Base-by-base conservation (phyloP, 23 tunicate genomes). In the Trididemnum clinides region DNA sequence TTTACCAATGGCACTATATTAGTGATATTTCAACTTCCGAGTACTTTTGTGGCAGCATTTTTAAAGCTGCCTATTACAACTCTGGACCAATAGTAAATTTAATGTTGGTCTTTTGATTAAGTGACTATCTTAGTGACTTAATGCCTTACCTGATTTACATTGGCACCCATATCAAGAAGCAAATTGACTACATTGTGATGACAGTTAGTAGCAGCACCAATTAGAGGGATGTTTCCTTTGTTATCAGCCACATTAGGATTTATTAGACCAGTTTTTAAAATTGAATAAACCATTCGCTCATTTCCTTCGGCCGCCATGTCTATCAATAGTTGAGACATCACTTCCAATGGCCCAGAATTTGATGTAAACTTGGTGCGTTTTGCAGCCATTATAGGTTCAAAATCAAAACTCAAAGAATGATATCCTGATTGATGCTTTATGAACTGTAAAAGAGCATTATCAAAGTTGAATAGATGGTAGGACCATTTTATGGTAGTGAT, bases 151-250 rank as follows among this genome's bases (percentile, higher is more conserved):
- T 94, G 98, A 57, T 94, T 91, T 21, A 94, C 88, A 51, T 94
- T 86, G 0, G 94, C 98, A 50, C 98, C 98, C 80, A 82, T 74
- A 57, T 94, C 98, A 6, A 94, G 86, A 64, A 94, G 88, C 78
- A 94, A 25, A 77, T 94, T 87, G 39, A 94, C 94, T 71, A 94
- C 78, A 20, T 89, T 64, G 1, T 64, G 64, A 66, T 94, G 98
- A 44, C 91, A 85, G 50, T 94, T 89, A 1, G 77, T 86, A 15
- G 98, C 98, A 65, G 98, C 98, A 34, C 83, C 90, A 34, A 89
- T 28, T 2, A 94, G 32, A 20, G 98, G 79, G 0, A 64, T 57
- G 64, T 72, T 94, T 0, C 98, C 98, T 20, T 31, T 51, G 27
- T 69, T 58, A 33, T 94, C 98, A 57, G 87, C 31, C 10, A 89